A percentile compares a stretch with the other conserved stretches of the same genome.
These are phyloP conservation scores for Ips nitidus DNA, from an alignment of 1,140 invertebrate genomes.

Conservation along the genomic window DNA sequence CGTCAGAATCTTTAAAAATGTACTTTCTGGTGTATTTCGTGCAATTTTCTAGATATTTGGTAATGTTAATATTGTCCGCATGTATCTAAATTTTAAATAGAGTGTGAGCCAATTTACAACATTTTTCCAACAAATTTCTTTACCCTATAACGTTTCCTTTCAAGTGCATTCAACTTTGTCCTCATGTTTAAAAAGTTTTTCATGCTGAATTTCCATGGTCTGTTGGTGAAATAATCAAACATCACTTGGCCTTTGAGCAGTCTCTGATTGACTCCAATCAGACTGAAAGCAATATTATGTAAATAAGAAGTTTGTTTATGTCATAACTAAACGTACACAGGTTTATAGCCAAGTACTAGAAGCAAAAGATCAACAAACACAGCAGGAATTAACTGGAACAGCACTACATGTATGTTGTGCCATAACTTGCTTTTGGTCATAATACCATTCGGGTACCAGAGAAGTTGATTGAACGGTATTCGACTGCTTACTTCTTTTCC, in stretches of 20 bases:
- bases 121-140: too few relatives aligned
- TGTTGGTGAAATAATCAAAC: conserved; percentile 55
- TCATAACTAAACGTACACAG: conserved; percentile 64
- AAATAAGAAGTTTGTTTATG: neutral
- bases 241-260: conserved; percentile 60
- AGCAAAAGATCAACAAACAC: conserved; percentile 76
- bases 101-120: neutral
- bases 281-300: conserved; percentile 53
- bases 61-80: conserved; percentile 50
- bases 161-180: conserved; percentile 48
- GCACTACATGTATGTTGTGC: conserved; percentile 75
- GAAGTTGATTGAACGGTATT: conserved; percentile 73
- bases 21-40: conserved; percentile 52
- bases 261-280: conserved; percentile 71
- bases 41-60: conserved; percentile 51
- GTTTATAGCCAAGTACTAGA: conserved; percentile 76
- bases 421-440: conserved; percentile 77
- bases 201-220: conserved; percentile 54
- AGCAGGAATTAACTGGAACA: conserved; percentile 85
- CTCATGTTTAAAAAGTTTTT: conserved; percentile 42
- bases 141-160: conserved; percentile 50
- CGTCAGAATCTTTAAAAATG: conserved; percentile 59
- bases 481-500: conserved; percentile 72
- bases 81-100: conserved; percentile 42
- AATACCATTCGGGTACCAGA: conserved; percentile 84